Conservation (phyloP, 2,797 vertebrate species). For the Falco columbarius region DNA sequence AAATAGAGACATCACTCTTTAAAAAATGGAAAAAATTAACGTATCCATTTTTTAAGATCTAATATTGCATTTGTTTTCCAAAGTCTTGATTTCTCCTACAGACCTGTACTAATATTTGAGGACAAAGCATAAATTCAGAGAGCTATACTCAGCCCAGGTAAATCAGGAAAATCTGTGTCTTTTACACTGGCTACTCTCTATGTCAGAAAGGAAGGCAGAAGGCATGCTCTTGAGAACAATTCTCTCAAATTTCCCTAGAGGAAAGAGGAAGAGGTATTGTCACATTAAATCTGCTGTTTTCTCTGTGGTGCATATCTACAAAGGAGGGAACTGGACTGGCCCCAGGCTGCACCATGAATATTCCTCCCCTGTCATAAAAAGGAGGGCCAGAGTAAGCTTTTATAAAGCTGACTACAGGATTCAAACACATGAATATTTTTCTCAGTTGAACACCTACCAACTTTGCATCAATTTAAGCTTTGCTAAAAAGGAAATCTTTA, state of each 20-base stretch:
- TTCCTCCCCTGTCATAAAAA: background rate
- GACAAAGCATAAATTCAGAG: background rate
- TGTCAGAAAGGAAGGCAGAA: background rate
- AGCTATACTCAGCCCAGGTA: background rate
- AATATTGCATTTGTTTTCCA: background rate
- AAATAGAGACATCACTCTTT: background rate
- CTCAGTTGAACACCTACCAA: background rate
- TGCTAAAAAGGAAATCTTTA: background rate
- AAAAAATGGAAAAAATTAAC: background rate
- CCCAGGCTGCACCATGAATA: background rate
- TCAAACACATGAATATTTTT: background rate
- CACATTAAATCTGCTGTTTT: background rate
- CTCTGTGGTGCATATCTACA: background rate
- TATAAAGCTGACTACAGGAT: background rate
- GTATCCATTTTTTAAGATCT: background rate
- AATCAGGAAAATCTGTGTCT: background rate
- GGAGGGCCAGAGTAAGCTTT: background rate
- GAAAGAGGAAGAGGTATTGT: background rate
- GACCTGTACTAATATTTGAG: background rate
- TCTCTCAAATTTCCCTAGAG: background rate
- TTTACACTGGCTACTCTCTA: background rate
- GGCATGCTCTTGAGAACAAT: background rate
- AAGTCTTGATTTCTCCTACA: background rate
- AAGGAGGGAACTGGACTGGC: background rate
- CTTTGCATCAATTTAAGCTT: background rate